A percentile compares a stretch with the other conserved stretches of the same genome.
Evolutionary conservation across 2,797 vertebrate species (phyloP).

Genomic region (Gymnothorax reevesii): DNA sequence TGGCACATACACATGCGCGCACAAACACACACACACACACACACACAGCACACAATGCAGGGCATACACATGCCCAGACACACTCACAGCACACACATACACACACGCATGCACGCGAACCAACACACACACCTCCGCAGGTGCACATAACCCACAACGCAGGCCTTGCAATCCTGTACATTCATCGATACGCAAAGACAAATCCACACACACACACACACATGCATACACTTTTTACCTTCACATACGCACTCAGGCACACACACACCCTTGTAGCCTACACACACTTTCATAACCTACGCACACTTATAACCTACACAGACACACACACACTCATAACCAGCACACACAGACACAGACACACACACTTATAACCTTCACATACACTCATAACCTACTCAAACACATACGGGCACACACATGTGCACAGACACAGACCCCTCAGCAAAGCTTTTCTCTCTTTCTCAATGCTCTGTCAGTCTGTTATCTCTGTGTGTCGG

Average conservation of each 20-base stretch:
- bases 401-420: not conserved
- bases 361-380: not conserved
- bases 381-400: not conserved
- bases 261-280: too few species aligned
- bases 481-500: constrained; percentile 22
- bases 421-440: not conserved
- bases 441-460: not conserved
- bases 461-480: constrained; percentile 5
- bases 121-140: too few species aligned
- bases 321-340: not conserved
- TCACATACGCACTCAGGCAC: too few species aligned
- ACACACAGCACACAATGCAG: too few species aligned
- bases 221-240: too few species aligned
- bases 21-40: too few species aligned
- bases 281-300: too few species aligned
- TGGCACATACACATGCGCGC: not conserved
- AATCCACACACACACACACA: too few species aligned
- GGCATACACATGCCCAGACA: not conserved
- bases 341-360: not conserved
- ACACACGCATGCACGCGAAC: not conserved
- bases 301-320: not conserved
- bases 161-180: too few species aligned
- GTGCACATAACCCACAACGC: too few species aligned
- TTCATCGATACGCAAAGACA: too few species aligned
- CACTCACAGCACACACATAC: not conserved